Evolutionary conservation across 2,797 vertebrate genomes (phyloP).

Genomic region (Cyprinodon diabolis): DNA sequence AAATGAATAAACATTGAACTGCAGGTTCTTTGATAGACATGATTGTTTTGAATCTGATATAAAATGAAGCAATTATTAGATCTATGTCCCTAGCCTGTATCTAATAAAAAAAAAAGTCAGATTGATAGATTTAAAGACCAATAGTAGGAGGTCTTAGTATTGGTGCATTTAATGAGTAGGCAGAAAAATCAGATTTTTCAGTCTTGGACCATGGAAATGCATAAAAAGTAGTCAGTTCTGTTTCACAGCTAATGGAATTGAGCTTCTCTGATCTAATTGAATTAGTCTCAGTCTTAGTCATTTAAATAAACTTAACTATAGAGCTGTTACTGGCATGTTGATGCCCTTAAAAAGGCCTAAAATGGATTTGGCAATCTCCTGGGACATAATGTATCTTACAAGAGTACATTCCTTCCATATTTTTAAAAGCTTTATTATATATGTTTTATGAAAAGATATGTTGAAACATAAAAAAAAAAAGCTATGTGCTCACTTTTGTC

Average conservation of each 20-base stretch:
- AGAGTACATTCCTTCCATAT: too few species aligned
- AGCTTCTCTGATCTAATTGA: slow-evolving; percentile 6
- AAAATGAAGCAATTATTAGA: not conserved
- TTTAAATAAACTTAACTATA: slow-evolving; percentile 61
- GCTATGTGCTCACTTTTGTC: too few species aligned
- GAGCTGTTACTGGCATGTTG: slow-evolving; percentile 53
- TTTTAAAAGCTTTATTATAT: too few species aligned
- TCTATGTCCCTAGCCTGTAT: not conserved
- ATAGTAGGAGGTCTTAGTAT: not conserved
- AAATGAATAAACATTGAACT: not conserved
- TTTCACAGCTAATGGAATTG: not conserved
- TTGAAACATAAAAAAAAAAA: too few species aligned
- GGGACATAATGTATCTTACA: slow-evolving; percentile 24
- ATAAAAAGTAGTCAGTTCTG: not conserved
- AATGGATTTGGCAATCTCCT: slow-evolving; percentile 77
- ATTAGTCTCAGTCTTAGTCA: slow-evolving; percentile 37
- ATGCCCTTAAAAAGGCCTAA: slow-evolving; percentile 73
- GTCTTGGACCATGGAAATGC: not conserved
- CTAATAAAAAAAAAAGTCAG: not conserved
- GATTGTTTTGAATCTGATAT: not conserved
- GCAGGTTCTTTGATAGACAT: not conserved
- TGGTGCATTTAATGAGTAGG: not conserved
- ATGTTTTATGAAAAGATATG: too few species aligned
- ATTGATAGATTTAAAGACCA: not conserved
- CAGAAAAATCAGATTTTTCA: not conserved